phyloP scores from a whole-genome alignment of 1,140 invertebrate genomes.

The Bradynema listronoti region DNA sequence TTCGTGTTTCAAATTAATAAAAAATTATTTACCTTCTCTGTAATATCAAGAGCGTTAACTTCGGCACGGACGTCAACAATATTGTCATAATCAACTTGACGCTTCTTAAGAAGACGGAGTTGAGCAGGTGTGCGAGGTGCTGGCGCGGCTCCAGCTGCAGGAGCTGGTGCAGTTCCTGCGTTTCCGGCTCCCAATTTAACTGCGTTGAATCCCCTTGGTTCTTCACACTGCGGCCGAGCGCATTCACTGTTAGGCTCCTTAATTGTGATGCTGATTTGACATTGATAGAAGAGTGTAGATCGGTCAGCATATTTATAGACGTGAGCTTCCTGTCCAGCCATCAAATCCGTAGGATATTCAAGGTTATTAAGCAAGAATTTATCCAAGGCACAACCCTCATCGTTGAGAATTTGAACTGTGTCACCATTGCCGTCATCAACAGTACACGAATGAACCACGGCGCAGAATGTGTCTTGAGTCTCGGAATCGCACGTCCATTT shows the following conservation, averaged over 20 bases:
- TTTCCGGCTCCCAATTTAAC: constrained; percentile 35
- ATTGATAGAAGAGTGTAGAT: constrained; percentile 57
- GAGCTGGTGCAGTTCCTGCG: constrained; percentile 13
- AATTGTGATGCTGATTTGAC: constrained; percentile 58
- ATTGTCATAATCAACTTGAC: constrained; percentile 38
- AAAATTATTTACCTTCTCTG: constrained; percentile 26
- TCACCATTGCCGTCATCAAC: constrained; percentile 58
- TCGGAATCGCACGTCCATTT: constrained; percentile 59
- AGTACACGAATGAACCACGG: constrained; percentile 54
- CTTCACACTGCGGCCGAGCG: constrained; percentile 52
- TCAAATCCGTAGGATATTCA: constrained; percentile 56
- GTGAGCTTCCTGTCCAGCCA: constrained; percentile 57
- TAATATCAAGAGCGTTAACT: constrained; percentile 50
- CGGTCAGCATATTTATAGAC: constrained; percentile 58
- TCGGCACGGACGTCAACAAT: constrained; percentile 53
- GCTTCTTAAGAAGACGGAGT: constrained; percentile 50
- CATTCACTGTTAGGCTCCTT: constrained; percentile 55
- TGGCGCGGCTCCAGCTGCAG: constrained; percentile 18
- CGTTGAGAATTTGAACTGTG: constrained; percentile 56
- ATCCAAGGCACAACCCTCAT: constrained; percentile 56
- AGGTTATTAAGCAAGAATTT: constrained; percentile 57
- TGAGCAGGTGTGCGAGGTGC: constrained; percentile 21
- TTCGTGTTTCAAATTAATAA: not conserved
- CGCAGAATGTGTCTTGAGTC: constrained; percentile 57
- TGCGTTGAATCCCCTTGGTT: constrained; percentile 55